Percentiles rank a stretch among this genome's conserved stretches.
These are phyloP conservation scores for Caprella mutica DNA, from an alignment of 2,888 invertebrate genomes.

Conservation along the genomic window DNA sequence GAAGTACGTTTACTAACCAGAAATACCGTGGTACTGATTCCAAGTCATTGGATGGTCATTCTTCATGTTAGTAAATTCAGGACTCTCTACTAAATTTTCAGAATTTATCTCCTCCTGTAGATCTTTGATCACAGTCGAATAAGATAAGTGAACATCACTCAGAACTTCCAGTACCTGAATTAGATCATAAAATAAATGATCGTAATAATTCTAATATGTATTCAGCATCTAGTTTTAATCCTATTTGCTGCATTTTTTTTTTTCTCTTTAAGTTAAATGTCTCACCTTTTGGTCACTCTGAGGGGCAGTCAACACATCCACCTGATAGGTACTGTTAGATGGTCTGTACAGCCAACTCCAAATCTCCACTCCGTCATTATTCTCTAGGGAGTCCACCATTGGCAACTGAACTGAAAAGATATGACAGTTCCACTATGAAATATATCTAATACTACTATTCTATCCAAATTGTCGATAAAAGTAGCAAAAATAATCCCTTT, in stretches of 20 bases:
- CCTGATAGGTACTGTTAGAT: constrained; percentile 6
- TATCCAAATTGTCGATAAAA: no score
- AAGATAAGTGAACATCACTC: constrained; percentile 11
- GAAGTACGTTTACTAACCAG: constrained; percentile 38
- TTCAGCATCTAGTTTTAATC: neutral
- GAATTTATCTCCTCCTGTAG: constrained; percentile 20
- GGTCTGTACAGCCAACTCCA: constrained; percentile 17
- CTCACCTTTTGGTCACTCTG: neutral
- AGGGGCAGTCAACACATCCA: constrained; percentile 19
- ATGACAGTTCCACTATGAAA: no score
- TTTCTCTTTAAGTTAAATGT: neutral
- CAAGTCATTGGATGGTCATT: constrained; percentile 57
- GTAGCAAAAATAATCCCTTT: no score
- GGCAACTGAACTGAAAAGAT: constrained; percentile 14
- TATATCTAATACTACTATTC: no score
- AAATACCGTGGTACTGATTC: constrained; percentile 58
- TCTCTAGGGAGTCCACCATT: constrained; percentile 22
- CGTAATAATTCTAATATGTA: neutral
- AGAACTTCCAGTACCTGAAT: constrained; percentile 19
- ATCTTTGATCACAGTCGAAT: constrained; percentile 20
- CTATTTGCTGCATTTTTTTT: neutral
- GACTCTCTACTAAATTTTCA: constrained; percentile 10
- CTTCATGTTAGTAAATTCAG: constrained; percentile 42
- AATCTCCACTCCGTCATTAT: constrained; percentile 15
- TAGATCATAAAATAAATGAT: neutral